Percentiles rank a stretch among this genome's conserved stretches.
Evolutionary conservation across 92 coral and sea anemone species (phyloP).

Genomic region (Zoanthus gigantus): DNA sequence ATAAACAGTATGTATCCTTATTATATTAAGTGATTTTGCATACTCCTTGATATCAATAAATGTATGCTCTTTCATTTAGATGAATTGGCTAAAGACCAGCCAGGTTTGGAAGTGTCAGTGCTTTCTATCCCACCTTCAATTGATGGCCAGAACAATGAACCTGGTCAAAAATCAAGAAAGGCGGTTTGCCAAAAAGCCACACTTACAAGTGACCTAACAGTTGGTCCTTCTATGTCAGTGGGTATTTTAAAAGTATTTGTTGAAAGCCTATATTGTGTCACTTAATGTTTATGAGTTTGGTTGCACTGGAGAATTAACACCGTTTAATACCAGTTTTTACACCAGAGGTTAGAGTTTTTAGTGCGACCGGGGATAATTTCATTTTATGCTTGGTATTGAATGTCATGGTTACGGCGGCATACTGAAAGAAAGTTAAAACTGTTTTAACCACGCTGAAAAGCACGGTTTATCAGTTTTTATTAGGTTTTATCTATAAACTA

Average conservation of each 20-base stretch:
- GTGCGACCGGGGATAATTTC: no score
- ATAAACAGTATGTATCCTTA: slow-evolving; percentile 1
- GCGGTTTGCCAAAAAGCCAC: slow-evolving; percentile 42
- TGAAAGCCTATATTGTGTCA: slow-evolving; percentile 24
- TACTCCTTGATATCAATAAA: slow-evolving; percentile 29
- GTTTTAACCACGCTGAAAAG: no score
- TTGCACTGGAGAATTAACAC: neutral
- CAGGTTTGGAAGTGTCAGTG: slow-evolving; percentile 21
- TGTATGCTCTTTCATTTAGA: slow-evolving; percentile 10
- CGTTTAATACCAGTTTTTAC: neutral
- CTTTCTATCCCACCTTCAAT: slow-evolving; percentile 21
- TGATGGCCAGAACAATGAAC: slow-evolving; percentile 8
- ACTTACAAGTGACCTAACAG: slow-evolving; percentile 43
- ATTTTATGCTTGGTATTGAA: no score
- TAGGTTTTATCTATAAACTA: no score
- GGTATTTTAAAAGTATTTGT: slow-evolving; percentile 18
- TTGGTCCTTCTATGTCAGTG: slow-evolving; percentile 51
- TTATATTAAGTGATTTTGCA: slow-evolving; percentile 27
- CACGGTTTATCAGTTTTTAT: no score
- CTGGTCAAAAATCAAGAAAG: slow-evolving; percentile 29
- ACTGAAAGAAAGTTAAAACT: no score
- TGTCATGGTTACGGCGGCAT: no score
- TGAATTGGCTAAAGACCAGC: slow-evolving; percentile 23
- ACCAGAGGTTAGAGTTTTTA: neutral
- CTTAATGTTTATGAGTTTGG: slow-evolving; percentile 10